These are phyloP conservation scores for Sympetrum striolatum DNA, from an alignment of 2,888 invertebrate genomes.

Conservation along the genomic window DNA sequence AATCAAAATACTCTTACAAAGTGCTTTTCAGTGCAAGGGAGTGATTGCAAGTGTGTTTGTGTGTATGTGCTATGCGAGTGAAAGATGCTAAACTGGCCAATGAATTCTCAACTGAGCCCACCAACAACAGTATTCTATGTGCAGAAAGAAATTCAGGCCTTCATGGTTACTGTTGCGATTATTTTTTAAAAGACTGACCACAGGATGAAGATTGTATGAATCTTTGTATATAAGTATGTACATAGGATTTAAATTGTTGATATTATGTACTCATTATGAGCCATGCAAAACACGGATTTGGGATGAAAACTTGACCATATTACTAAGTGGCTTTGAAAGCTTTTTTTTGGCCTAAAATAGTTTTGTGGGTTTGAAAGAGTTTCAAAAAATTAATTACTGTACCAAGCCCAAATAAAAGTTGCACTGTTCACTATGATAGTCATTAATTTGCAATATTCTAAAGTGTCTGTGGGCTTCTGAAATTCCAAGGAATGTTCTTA, in stretches of 20 bases:
- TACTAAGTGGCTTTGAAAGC: conserved; percentile 40
- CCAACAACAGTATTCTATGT: conserved; percentile 38
- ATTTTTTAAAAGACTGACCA: conserved; percentile 44
- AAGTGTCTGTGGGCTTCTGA: conserved; percentile 41
- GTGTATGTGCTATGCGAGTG: not conserved
- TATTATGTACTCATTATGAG: conserved; percentile 42
- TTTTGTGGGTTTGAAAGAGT: conserved; percentile 16
- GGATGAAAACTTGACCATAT: conserved; percentile 43
- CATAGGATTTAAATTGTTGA: conserved; percentile 40
- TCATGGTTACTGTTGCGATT: conserved; percentile 40
- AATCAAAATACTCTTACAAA: conserved; percentile 25
- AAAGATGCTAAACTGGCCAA: conserved; percentile 33
- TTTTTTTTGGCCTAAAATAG: conserved; percentile 38
- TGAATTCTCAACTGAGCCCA: conserved; percentile 41
- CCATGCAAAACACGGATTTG: conserved; percentile 28
- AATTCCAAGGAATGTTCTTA: conserved; percentile 40
- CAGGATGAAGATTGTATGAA: conserved; percentile 26
- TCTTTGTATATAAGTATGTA: conserved; percentile 42
- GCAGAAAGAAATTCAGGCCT: conserved; percentile 35
- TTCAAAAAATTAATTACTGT: conserved; percentile 28
- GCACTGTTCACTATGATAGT: conserved; percentile 40
- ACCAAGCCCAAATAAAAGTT: conserved; percentile 34
- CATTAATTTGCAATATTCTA: conserved; percentile 42
- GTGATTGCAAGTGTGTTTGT: not conserved
- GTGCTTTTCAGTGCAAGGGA: conserved; percentile 25